These are phyloP conservation scores for Panorpa germanica DNA, from an alignment of 2,888 invertebrate species.

Conservation along the genomic window DNA sequence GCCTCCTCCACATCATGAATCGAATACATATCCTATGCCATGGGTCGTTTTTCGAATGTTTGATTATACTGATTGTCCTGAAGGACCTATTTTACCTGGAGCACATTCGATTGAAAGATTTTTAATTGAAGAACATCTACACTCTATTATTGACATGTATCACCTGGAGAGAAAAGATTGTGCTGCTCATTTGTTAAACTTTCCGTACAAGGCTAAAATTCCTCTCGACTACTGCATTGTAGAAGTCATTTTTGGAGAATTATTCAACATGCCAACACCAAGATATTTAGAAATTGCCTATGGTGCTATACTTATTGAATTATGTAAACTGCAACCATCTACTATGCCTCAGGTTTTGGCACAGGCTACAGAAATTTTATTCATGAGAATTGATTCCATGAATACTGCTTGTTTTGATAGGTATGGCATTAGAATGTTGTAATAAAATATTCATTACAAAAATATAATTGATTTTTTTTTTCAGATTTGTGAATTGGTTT, in stretches of 20 bases:
- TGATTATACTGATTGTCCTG: constrained; percentile 97
- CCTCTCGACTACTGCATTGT: constrained; percentile 97
- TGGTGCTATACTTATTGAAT: constrained; percentile 86
- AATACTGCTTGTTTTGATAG: constrained; percentile 91
- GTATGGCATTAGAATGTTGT: constrained; percentile 23
- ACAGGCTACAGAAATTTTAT: constrained; percentile 93
- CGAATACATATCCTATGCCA: constrained; percentile 84
- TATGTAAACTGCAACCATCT: constrained; percentile 91
- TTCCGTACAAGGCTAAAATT: constrained; percentile 83
- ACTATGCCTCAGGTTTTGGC: constrained; percentile 96
- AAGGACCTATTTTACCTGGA: constrained; percentile 80
- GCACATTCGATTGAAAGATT: constrained; percentile 95
- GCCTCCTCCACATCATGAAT: constrained; percentile 85
- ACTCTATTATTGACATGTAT: constrained; percentile 79
- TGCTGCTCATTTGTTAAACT: constrained; percentile 78
- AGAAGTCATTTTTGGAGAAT: constrained; percentile 87
- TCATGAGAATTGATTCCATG: constrained; percentile 92
- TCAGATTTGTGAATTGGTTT: constrained; percentile 91
- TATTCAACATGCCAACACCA: constrained; percentile 83
- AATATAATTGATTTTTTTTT: constrained; percentile 15
- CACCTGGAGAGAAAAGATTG: constrained; percentile 86
- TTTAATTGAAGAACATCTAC: constrained; percentile 91
- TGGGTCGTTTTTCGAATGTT: constrained; percentile 92
- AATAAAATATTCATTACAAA: background rate
- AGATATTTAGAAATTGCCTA: constrained; percentile 83